Conservation (phyloP, 1,140 invertebrate species). For the Pentalonia nigronervosa region DNA sequence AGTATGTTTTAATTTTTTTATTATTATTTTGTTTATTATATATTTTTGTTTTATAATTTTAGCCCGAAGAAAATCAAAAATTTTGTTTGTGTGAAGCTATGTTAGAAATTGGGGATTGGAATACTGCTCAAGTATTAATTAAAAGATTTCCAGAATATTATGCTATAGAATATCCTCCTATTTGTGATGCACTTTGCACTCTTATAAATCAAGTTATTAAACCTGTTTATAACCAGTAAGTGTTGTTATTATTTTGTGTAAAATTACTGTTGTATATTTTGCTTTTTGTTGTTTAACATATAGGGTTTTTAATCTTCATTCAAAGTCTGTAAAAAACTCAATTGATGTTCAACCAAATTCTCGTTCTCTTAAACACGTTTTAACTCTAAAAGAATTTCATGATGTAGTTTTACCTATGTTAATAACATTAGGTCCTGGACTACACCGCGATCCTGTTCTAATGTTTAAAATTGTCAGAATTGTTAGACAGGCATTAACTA, state of each 20-base stretch:
- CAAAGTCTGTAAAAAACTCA: constrained; percentile 72
- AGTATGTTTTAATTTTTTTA: constrained; percentile 28
- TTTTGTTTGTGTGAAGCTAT: constrained; percentile 90
- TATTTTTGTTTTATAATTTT: constrained; percentile 60
- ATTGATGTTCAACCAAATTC: constrained; percentile 69
- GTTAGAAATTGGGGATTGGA: constrained; percentile 89
- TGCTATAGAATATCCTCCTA: constrained; percentile 78
- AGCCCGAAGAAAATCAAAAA: constrained; percentile 89
- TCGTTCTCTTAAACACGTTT: constrained; percentile 70
- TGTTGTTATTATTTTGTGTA: constrained; percentile 25
- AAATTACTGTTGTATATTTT: background rate
- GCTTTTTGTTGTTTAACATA: constrained; percentile 66
- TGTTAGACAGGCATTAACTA: constrained; percentile 58
- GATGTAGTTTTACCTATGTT: constrained; percentile 87
- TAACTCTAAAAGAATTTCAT: constrained; percentile 76
- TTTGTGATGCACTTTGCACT: constrained; percentile 80
- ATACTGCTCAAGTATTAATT: constrained; percentile 80
- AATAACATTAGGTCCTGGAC: constrained; percentile 83
- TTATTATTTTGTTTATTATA: constrained; percentile 42
- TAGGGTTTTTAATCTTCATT: constrained; percentile 71
- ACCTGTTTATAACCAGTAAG: constrained; percentile 83
- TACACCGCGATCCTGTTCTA: constrained; percentile 86
- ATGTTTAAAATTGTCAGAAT: constrained; percentile 78
- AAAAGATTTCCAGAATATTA: constrained; percentile 83
- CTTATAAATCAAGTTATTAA: constrained; percentile 88